Conservation (phyloP, 1,140 invertebrate genomes). For the Dendroctonus valens region DNA sequence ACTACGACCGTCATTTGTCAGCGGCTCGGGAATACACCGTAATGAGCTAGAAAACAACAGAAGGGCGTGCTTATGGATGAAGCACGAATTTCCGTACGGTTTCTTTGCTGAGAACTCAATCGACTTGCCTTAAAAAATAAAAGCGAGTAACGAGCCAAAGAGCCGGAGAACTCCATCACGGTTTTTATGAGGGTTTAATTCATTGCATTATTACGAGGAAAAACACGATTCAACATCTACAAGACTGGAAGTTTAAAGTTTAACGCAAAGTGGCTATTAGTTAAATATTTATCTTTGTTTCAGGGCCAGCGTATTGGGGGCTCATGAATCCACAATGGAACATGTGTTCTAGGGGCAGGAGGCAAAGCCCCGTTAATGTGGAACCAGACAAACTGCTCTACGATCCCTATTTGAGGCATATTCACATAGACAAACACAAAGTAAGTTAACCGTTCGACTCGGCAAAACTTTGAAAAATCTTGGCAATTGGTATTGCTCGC, state of each 20-base stretch:
- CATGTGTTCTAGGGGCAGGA: slow-evolving; percentile 87
- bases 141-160: too few relatives aligned
- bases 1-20: slow-evolving; percentile 50
- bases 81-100: slow-evolving; percentile 18
- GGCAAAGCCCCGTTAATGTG: slow-evolving; percentile 95
- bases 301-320: slow-evolving; percentile 95
- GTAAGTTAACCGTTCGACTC: slow-evolving; percentile 56
- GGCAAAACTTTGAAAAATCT: background rate
- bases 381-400: slow-evolving; percentile 89
- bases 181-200: too few relatives aligned
- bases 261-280: background rate
- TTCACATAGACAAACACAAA: slow-evolving; percentile 89
- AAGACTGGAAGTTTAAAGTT: background rate
- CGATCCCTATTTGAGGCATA: slow-evolving; percentile 87
- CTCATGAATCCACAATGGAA: slow-evolving; percentile 95
- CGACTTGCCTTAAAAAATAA: slow-evolving; percentile 15
- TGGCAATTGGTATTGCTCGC: background rate
- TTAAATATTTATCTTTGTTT: slow-evolving; percentile 40
- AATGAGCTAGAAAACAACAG: slow-evolving; percentile 50
- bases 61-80: slow-evolving; percentile 37
- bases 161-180: too few relatives aligned
- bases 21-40: slow-evolving; percentile 47
- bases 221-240: too few relatives aligned
- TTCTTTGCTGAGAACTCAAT: slow-evolving; percentile 6
- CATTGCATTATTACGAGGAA: too few relatives aligned